Base-by-base conservation (phyloP, 2,113 vertebrate genomes). In the Alexandromys fortis region DNA sequence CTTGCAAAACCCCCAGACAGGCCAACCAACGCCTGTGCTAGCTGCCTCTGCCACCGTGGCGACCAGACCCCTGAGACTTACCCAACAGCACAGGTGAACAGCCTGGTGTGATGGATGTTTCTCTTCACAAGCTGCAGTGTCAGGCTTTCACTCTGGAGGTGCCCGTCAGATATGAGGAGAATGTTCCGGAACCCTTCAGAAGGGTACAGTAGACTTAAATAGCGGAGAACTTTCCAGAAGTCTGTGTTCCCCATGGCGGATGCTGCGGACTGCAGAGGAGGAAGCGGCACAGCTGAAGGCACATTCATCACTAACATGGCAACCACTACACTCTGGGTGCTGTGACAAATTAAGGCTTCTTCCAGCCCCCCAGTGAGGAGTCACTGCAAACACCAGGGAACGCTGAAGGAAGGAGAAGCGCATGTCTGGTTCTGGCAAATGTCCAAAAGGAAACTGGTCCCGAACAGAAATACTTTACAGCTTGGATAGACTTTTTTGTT, bases 61-160 rank as follows among this genome's bases (percentile, higher is more conserved):
- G 19, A 70, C 24, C 10, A 38, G 16, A 68, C 28, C 26, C 68
- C 81, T 19, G 17, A 3, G 72, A 89, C 98, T 98, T 96, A 99
- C 99, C 99, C 97, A 65, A 99, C 95, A 35, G 99, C 99, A 65
- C 99, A 99, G 95, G 98, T 98, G 97, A 99, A 99, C 96, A 99
- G 97, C n/a, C 99, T 98, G 21, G 98, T 99, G 93, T 99, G 99
- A 5, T 30, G 81, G n/a, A 93, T 89, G 28, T 98, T 98, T 65
- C 98, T 98, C 73, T 98, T 98, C 77, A 99, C 97, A 52, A 99
- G 98, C 97, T 98, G 98, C 96, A 99, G 65, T 1, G 98, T 99
- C 91, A 99, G 86, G 65, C 96, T 96, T 0, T 98, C 94, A 45
- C 99, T 98, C 96, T 99, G 99, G 92, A 99, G 95, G 96, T 99